These are phyloP conservation scores for Aselliscus stoliczkanus DNA, from an alignment of 2,797 vertebrate genomes.

Conservation along the genomic window DNA sequence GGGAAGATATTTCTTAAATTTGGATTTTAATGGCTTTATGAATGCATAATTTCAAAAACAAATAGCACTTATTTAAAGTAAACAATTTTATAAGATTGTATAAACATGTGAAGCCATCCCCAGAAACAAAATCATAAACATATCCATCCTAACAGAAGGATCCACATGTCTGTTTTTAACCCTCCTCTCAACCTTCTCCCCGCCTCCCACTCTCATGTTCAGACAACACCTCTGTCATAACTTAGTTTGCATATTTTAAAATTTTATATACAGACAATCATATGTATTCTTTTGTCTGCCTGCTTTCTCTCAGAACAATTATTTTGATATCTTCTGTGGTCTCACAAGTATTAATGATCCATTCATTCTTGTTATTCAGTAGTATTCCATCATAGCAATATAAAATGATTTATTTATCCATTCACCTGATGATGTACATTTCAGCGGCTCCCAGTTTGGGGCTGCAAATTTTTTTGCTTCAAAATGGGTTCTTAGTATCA, in stretches of 20 bases:
- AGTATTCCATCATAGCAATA: not conserved
- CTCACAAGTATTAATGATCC: not conserved
- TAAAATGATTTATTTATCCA: not conserved
- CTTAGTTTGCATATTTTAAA: not conserved
- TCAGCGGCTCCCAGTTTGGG: not conserved
- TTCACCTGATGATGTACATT: not conserved
- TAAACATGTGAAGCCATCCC: not conserved
- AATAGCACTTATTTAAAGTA: not conserved
- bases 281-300: not conserved
- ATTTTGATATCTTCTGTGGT: not conserved
- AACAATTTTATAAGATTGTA: not conserved
- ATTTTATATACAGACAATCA: not conserved
- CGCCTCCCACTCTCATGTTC: not conserved
- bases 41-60: not conserved
- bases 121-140: not conserved
- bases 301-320: not conserved
- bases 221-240: not conserved
- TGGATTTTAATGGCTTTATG: not conserved
- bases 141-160: not conserved
- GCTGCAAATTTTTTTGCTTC: not conserved
- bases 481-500: too few relatives aligned
- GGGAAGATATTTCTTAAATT: not conserved
- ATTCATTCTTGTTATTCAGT: not conserved
- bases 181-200: not conserved
- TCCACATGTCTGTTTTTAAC: not conserved